Percentiles rank a stretch among this genome's conserved stretches.
Conservation (phyloP, 2,113 vertebrate genomes). For the Otolemur garnettii region DNA sequence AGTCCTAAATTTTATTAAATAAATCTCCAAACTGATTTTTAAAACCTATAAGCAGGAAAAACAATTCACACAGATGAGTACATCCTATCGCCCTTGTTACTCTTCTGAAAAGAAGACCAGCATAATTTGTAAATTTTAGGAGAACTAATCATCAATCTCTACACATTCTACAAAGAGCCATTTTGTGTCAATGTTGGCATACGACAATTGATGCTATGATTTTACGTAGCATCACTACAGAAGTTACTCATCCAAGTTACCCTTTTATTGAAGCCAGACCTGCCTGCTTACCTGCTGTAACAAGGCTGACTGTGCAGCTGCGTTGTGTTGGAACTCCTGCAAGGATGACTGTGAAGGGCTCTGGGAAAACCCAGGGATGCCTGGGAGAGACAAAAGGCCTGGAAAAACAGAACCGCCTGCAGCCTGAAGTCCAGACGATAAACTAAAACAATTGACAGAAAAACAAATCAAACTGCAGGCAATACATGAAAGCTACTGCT, state of each 20-base stretch:
- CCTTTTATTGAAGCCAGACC: not conserved
- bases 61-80: not conserved
- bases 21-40: not conserved
- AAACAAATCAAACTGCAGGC: not conserved
- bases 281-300: conserved; percentile 94
- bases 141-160: not conserved
- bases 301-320: conserved; percentile 93
- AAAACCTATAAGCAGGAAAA: not conserved
- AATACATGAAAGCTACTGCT: not conserved
- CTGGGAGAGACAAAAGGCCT: conserved; percentile 94
- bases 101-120: not conserved
- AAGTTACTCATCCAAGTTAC: rapidly evolving
- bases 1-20: not conserved
- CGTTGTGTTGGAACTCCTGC: conserved; percentile 93
- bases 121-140: not conserved
- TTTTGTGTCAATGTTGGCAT: not conserved
- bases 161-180: not conserved
- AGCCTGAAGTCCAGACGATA: conserved; percentile 93
- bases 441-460: conserved; percentile 85
- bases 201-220: rapidly evolving
- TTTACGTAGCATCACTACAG: too few species aligned
- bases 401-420: conserved; percentile 94
- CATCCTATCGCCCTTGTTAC: not conserved
- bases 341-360: conserved; percentile 91
- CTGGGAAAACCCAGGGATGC: conserved; percentile 95